Evolutionary conservation across 2,888 invertebrate genomes (phyloP).

Genomic region (Mesodorylaimus sp.): DNA sequence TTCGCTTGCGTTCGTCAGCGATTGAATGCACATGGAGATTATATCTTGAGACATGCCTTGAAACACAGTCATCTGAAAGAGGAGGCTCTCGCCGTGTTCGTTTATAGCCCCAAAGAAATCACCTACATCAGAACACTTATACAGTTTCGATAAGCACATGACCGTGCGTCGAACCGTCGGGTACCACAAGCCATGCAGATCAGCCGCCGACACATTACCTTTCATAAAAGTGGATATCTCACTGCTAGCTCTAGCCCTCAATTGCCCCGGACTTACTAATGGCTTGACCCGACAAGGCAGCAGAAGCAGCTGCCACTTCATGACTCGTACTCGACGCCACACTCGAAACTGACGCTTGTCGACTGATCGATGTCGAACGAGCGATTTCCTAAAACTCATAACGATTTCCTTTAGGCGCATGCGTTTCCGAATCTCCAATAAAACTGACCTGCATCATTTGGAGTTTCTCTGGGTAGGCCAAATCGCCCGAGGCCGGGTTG

Average conservation of each 20-base stretch:
- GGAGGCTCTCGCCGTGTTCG: neutral
- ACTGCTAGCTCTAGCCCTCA: neutral
- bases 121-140: conserved; percentile 58
- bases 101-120: neutral
- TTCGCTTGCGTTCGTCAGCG: conserved; percentile 58
- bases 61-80: conserved; percentile 60
- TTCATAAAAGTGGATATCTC: neutral
- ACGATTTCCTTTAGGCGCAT: neutral
- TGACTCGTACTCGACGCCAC: conserved; percentile 45
- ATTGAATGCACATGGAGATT: conserved; percentile 70
- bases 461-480: conserved; percentile 91
- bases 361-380: conserved; percentile 21
- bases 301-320: conserved; percentile 49
- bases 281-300: neutral
- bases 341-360: neutral
- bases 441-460: conserved; percentile 97
- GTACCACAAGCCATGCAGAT: conserved; percentile 99
- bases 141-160: conserved; percentile 75
- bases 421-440: neutral
- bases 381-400: too few relatives aligned
- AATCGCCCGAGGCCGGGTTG: conserved; percentile 72
- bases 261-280: neutral
- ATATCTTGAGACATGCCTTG: conserved; percentile 93
- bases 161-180: conserved; percentile 85
- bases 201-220: conserved; percentile 58